Evolutionary conservation across 2,113 vertebrate species (phyloP), one percentile per base, ranked within the genome.

Genomic region (Mellivora capensis): DNA sequence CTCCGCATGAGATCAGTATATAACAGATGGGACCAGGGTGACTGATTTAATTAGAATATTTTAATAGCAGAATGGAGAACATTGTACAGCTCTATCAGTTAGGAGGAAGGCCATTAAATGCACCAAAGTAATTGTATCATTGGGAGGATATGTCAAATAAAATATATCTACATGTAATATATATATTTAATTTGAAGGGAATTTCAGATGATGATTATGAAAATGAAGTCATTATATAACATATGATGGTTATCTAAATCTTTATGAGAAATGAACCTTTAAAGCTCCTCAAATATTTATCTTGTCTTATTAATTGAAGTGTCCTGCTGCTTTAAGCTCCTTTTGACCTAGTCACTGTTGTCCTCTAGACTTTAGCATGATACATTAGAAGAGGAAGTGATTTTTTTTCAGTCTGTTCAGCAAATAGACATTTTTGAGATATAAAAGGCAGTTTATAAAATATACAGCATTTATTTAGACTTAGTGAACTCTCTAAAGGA

Each of bases 41-140:
- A 98, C 98, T 99, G 98, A 99, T 99, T 99, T 98, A 99, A 99
- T 99, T 99, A 99, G 98, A 98, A 98, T 99, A 99, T 98, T 99
- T 98, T 99, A 99, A 98, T 98, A 98, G 98, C 98, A 98, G 96
- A 97, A 98, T 96, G 57, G 96, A 49, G 81, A 98, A 97, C 97
- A 97, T 97, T 97, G 97, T 97, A 98, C 72, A 98, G 98, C 93
- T 99, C 98, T 98, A 96, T 98, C 98, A 98, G 96, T 97, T 97
- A 94, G 90, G 91, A 95, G 95, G 97, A 98, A 95, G 95, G 96
- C 97, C 98, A 98, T 99, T 99, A 98, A 98, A 98, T 98, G 90
- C 88, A 94, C 93, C 93, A 97, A 98, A 98, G 98, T 98, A 98
- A 99, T 98, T 98, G 96, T 98, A 98, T 98, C 96, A 89, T 69